These are phyloP conservation scores for Danio aesculapii DNA, from an alignment of 2,797 vertebrate genomes.

Conservation along the genomic window DNA sequence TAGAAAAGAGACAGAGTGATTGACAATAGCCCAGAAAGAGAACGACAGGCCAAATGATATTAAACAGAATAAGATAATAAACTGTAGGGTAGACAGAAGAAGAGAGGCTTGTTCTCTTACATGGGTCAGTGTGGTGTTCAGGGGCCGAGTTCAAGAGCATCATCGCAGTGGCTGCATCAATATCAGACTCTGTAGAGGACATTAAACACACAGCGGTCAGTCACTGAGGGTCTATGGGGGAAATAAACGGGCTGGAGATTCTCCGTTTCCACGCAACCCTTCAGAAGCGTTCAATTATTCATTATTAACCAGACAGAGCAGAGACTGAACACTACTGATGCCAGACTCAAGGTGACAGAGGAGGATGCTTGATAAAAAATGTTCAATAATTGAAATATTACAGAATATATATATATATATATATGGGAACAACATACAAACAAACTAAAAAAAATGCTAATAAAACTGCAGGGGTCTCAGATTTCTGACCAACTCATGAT, in stretches of 20 bases:
- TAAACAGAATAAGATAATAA: too few relatives aligned
- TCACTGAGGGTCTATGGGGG: background rate
- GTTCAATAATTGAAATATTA: background rate
- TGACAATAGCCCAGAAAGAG: too few relatives aligned
- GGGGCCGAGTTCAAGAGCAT: conserved; percentile 99
- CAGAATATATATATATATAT: background rate
- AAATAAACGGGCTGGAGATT: conserved; percentile 58
- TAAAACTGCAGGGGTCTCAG: background rate
- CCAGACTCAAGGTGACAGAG: conserved; percentile 82
- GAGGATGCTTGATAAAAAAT: background rate
- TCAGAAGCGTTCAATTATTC: conserved; percentile 83
- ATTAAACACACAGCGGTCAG: conserved; percentile 81
- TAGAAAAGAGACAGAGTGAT: too few relatives aligned
- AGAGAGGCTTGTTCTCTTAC: conserved; percentile 82
- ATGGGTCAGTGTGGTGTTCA: conserved; percentile 91
- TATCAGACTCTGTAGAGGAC: conserved; percentile 94
- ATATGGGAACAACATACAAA: too few relatives aligned
- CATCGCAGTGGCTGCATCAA: conserved; percentile 99
- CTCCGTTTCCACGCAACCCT: conserved; percentile 72
- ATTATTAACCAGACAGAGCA: conserved; percentile 73
- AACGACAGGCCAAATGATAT: too few relatives aligned
- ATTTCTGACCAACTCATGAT: background rate
- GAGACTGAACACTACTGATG: conserved; percentile 76
- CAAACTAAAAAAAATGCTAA: too few relatives aligned
- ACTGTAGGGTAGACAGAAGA: too few relatives aligned